Percentiles rank a stretch among this genome's conserved stretches.
These are phyloP conservation scores for Xanthia icteritia DNA, from an alignment of 2,888 invertebrate species.

Conservation along the genomic window DNA sequence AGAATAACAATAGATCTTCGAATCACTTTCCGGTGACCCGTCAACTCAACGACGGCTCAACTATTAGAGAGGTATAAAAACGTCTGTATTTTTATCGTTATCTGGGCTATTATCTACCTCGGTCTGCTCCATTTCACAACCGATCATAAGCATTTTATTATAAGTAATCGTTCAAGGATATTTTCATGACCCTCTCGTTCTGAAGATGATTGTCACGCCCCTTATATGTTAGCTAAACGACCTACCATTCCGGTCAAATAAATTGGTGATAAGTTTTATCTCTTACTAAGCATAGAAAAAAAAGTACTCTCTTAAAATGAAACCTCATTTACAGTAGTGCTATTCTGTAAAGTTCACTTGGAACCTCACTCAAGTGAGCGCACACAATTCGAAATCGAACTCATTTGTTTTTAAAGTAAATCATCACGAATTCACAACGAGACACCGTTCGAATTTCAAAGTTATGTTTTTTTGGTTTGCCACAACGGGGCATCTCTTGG, in stretches of 20 bases:
- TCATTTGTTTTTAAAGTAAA: no score
- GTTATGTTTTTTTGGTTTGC: no score
- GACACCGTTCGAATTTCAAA: no score
- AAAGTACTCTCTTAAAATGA: no score
- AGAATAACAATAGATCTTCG: no score
- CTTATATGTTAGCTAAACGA: slow-evolving; percentile 18
- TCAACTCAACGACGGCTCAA: not conserved
- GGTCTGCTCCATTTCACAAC: slow-evolving; percentile 3
- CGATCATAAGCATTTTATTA: slow-evolving; percentile 6
- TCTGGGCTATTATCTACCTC: not conserved
- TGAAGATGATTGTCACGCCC: slow-evolving; percentile 3
- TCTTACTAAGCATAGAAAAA: not conserved
- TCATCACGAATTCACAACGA: no score
- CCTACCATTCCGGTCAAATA: slow-evolving; percentile 17
- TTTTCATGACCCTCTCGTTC: slow-evolving; percentile 11
- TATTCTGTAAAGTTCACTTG: no score
- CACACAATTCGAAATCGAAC: no score
- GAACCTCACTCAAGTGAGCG: no score
- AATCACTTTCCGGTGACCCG: not conserved
- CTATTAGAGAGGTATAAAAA: not conserved
- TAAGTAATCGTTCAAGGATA: slow-evolving; percentile 25
- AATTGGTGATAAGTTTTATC: slow-evolving; percentile 19
- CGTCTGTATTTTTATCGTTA: slow-evolving; percentile 2
- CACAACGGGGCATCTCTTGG: no score
- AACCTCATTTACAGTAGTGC: no score